A percentile compares a stretch with the other conserved stretches of the same genome.
These are phyloP conservation scores for Sipha maydis DNA, from an alignment of 2,888 invertebrate species.

Conservation along the genomic window DNA sequence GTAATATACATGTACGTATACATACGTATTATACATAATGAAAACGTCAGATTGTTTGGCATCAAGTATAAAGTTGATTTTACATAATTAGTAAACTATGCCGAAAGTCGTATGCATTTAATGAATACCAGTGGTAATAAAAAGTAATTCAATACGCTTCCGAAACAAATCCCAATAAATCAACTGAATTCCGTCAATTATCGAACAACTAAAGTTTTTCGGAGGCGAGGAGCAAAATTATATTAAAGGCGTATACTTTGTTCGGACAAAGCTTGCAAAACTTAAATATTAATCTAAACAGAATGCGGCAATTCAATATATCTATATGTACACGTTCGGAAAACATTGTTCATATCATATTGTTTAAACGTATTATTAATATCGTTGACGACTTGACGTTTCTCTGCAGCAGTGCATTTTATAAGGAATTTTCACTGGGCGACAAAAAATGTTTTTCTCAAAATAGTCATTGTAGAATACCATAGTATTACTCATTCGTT, in stretches of 20 bases:
- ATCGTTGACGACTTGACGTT: not conserved
- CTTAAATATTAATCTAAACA: not conserved
- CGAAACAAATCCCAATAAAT: conserved; percentile 23
- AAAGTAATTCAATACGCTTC: conserved; percentile 30
- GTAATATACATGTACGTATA: conserved; percentile 6
- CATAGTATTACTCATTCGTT: too few relatives aligned
- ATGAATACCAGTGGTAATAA: conserved; percentile 2
- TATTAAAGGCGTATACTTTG: not conserved
- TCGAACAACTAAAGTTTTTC: conserved; percentile 20
- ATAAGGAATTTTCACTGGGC: too few relatives aligned
- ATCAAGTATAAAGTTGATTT: conserved; percentile 17
- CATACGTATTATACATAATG: too few relatives aligned
- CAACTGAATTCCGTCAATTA: conserved; percentile 7
- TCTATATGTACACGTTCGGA: not conserved
- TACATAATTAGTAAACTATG: conserved; percentile 29
- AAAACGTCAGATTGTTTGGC: conserved; percentile 8
- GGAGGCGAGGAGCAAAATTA: not conserved
- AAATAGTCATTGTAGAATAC: too few relatives aligned
- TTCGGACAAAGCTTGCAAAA: not conserved
- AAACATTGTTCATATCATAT: not conserved
- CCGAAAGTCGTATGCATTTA: conserved; percentile 18
- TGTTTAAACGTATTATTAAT: not conserved
- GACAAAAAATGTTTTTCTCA: too few relatives aligned
- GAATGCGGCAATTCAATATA: not conserved
- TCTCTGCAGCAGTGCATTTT: too few relatives aligned